Conservation (phyloP, 2,113 vertebrate genomes). For the Psilopsiagon aymara region DNA sequence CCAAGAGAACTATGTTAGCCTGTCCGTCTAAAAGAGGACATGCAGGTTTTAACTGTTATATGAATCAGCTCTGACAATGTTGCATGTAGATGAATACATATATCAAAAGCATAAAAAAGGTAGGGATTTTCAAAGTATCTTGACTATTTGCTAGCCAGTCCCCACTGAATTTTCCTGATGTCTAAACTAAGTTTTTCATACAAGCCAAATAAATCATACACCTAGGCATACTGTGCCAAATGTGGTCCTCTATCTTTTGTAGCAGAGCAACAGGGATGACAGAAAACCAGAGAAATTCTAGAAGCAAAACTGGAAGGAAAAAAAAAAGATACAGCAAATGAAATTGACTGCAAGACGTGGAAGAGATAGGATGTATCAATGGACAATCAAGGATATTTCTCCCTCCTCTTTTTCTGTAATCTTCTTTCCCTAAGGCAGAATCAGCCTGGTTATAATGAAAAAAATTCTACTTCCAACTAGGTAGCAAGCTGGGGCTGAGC, state of each 20-base stretch:
- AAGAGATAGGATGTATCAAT: not conserved
- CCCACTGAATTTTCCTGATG: not conserved
- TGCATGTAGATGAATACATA: not conserved
- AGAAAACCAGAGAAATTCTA: not conserved
- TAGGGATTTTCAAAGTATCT: not conserved
- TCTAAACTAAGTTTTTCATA: not conserved
- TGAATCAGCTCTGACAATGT: not conserved
- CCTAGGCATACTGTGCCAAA: not conserved
- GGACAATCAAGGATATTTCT: not conserved
- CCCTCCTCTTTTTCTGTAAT: not conserved
- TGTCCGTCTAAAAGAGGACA: not conserved
- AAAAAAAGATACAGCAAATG: not conserved
- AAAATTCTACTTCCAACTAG: not conserved
- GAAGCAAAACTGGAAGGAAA: not conserved
- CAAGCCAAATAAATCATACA: not conserved
- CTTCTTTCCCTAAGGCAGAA: not conserved
- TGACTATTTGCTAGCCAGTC: not conserved
- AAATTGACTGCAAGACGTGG: not conserved
- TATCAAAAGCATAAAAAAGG: not conserved
- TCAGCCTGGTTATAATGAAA: not conserved
- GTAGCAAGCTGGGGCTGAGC: not conserved
- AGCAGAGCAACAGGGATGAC: not conserved
- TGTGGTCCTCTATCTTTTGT: not conserved
- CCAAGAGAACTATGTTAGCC: constrained; percentile 13
- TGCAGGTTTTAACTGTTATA: not conserved